Conservation (phyloP, 2,888 invertebrate genomes). For the Drosophila parthenogenetica region DNA sequence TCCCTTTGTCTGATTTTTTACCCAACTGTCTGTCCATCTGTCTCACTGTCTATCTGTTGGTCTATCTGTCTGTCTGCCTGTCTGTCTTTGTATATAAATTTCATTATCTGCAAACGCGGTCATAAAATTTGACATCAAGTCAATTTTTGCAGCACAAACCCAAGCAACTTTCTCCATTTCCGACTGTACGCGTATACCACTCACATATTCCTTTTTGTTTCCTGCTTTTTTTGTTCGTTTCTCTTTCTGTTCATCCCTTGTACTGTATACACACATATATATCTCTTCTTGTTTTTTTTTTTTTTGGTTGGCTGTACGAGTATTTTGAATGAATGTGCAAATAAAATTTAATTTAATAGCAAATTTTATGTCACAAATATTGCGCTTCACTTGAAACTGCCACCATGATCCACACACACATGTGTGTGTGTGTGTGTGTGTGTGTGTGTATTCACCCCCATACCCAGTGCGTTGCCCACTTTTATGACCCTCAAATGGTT, state of each 20-base stretch:
- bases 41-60: conserved; percentile 11
- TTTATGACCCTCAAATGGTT: conserved; percentile 64
- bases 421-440: neutral
- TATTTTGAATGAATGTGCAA: conserved; percentile 77
- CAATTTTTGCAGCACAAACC: conserved; percentile 49
- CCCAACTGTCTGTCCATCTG: conserved; percentile 8
- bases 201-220: conserved; percentile 5
- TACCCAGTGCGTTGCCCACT: conserved; percentile 45
- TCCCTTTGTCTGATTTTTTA: conserved; percentile 17
- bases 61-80: conserved; percentile 22
- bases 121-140: conserved; percentile 71
- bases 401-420: conserved; percentile 11
- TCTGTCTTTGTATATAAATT: conserved; percentile 58
- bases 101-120: conserved; percentile 77
- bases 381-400: conserved; percentile 60
- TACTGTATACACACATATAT: conserved; percentile 10
- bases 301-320: conserved; percentile 37
- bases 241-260: conserved; percentile 9
- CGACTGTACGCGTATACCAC: neutral
- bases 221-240: conserved; percentile 11
- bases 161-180: conserved; percentile 3
- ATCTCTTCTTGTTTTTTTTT: neutral
- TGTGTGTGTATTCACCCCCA: neutral
- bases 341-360: conserved; percentile 81
- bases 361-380: conserved; percentile 77